Base-by-base conservation (phyloP, 2,113 vertebrate species). In the Vanacampus margaritifer region DNA sequence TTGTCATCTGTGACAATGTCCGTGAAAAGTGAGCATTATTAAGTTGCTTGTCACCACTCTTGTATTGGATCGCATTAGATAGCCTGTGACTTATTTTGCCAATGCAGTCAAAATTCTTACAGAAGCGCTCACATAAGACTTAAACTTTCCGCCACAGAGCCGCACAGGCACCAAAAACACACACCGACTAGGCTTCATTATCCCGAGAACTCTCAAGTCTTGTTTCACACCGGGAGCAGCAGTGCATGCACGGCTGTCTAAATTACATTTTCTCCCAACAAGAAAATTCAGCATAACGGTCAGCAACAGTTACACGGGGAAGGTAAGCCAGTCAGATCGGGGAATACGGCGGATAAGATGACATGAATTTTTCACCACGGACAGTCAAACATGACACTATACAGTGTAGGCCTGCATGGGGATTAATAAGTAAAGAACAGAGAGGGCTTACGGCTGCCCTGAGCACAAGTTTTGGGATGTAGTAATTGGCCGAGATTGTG, bases 381-480 rank as follows among this genome's bases (percentile, higher is more conserved):
- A 80, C 67, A 80, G 74, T 85, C 87, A 86, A 80, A 79, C 79
- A 84, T 65, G 78, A 78, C 75, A 65, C 50, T 48, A 65, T 75
- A 71, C 78, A 76, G 66, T 67, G 24, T 60, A 39, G 72, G 73
- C 80, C 75, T 67, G 69, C 79, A 66, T 60, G 58, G 71, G 66
- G 73, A 87, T 85, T 87, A 87, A 88, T 83, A 86, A 85, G 83
- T 85, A 71, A 88, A 80, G 71, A 86, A 78, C 54, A 72, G 77
- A 82, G 63, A 71, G 65, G 63, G 51, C 68, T 73, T 76, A 67
- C 72, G 72, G 36, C 43, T 89, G 82, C 79, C 84, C 79, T 67
- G 57, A 75, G 77, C 65, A 26, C 63, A 79, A 51, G 69, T 84
- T 86, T 85, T 74, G 79, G 78, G 68, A 79, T 76, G 73, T 71